Conservation (phyloP, 2,888 invertebrate genomes). For the Dascillus cervinus region DNA sequence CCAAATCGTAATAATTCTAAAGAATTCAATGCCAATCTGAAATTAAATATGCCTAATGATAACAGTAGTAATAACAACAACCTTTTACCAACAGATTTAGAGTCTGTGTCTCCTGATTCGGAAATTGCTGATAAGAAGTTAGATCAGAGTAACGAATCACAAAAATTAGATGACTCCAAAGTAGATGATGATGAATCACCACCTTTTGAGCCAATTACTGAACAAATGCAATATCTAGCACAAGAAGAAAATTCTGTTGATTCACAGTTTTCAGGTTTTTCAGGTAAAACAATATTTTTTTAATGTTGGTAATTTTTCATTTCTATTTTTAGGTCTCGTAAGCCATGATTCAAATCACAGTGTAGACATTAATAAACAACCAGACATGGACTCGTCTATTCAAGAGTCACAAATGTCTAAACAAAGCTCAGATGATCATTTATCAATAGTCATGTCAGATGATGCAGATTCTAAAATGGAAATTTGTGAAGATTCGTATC, state of each 20-base stretch:
- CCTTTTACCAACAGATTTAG: slow-evolving; percentile 67
- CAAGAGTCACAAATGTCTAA: slow-evolving; percentile 57
- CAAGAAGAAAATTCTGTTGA: slow-evolving; percentile 50
- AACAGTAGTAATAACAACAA: slow-evolving; percentile 42
- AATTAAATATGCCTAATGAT: slow-evolving; percentile 8
- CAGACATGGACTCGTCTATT: slow-evolving; percentile 37
- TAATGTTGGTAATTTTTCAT: too few relatives aligned
- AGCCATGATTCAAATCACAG: slow-evolving; percentile 45
- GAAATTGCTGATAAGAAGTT: slow-evolving; percentile 46
- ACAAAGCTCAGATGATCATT: slow-evolving; percentile 53
- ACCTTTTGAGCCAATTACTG: slow-evolving; percentile 56
- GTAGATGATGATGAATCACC: slow-evolving; percentile 59
- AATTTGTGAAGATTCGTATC: slow-evolving; percentile 28
- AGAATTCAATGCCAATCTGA: slow-evolving; percentile 8
- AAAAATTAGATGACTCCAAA: slow-evolving; percentile 43
- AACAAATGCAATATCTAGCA: slow-evolving; percentile 29
- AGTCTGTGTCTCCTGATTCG: slow-evolving; percentile 76
- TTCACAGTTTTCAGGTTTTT: slow-evolving; percentile 52
- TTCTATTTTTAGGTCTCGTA: slow-evolving; percentile 43
- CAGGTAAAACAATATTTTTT: slow-evolving; percentile 27
- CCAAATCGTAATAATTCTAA: slow-evolving; percentile 36
- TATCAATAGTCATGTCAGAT: slow-evolving; percentile 48
- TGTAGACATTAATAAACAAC: slow-evolving; percentile 8
- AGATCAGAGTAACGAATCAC: slow-evolving; percentile 29
- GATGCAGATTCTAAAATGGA: slow-evolving; percentile 42